Percentiles rank a stretch among this genome's conserved stretches.
Evolutionary conservation across 1,140 invertebrate genomes (phyloP).

Genomic region (Micrasema minimum): DNA sequence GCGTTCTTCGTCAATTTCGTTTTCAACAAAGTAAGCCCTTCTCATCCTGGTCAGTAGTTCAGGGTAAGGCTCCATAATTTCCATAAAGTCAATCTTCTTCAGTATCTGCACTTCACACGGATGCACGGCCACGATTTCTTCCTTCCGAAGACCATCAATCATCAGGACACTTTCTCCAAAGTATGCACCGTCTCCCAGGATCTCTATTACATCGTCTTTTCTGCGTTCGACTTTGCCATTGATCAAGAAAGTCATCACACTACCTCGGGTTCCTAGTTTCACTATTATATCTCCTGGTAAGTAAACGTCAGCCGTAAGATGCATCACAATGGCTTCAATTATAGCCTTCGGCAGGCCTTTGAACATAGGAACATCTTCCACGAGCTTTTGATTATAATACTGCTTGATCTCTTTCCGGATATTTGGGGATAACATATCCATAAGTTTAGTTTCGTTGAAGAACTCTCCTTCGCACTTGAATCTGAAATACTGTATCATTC

Average conservation of each 20-base stretch:
- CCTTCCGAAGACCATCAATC: slow-evolving; percentile 63
- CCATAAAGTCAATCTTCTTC: neutral
- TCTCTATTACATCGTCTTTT: slow-evolving; percentile 69
- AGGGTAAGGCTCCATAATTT: neutral
- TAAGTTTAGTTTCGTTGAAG: slow-evolving; percentile 10
- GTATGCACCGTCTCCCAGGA: slow-evolving; percentile 66
- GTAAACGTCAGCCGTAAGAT: slow-evolving; percentile 55
- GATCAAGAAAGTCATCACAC: slow-evolving; percentile 71
- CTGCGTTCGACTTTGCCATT: slow-evolving; percentile 68
- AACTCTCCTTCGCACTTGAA: slow-evolving; percentile 13
- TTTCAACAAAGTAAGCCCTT: too few relatives aligned
- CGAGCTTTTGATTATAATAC: slow-evolving; percentile 54
- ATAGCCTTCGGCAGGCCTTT: slow-evolving; percentile 52
- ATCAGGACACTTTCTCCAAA: slow-evolving; percentile 68
- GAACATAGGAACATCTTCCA: slow-evolving; percentile 55
- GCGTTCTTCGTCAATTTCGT: too few relatives aligned
- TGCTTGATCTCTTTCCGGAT: slow-evolving; percentile 56
- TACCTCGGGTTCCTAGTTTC: slow-evolving; percentile 66
- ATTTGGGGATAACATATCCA: slow-evolving; percentile 40
- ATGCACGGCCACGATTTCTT: slow-evolving; percentile 68
- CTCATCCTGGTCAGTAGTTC: neutral
- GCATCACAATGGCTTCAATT: slow-evolving; percentile 55
- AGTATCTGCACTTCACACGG: slow-evolving; percentile 16
- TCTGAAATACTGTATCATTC: slow-evolving; percentile 13
- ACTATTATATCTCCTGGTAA: slow-evolving; percentile 61